These are phyloP conservation scores for Chelonus formosanus DNA, from an alignment of 2,888 invertebrate species.

Conservation along the genomic window DNA sequence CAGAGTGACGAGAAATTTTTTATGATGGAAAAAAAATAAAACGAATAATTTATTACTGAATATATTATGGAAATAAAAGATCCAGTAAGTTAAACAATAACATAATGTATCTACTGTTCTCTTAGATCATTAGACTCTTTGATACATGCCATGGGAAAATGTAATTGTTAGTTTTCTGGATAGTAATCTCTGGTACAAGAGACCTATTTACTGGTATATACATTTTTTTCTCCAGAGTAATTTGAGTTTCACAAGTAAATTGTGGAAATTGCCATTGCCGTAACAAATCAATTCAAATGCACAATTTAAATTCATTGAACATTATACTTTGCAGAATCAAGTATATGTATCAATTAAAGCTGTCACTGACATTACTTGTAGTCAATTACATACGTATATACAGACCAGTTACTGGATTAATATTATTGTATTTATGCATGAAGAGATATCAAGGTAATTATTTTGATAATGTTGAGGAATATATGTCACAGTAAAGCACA, in stretches of 20 bases:
- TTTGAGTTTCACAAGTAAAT: neutral
- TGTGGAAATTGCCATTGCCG: slow-evolving; percentile 3
- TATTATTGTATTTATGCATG: no score
- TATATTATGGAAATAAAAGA: no score
- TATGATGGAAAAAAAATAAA: neutral
- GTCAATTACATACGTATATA: neutral
- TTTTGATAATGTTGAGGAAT: no score
- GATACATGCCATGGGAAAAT: no score
- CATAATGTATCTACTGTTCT: no score
- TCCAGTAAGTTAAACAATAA: no score
- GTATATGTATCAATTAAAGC: slow-evolving; percentile 32
- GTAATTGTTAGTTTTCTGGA: neutral
- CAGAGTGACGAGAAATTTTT: no score
- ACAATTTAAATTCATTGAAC: slow-evolving; percentile 17
- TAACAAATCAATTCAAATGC: slow-evolving; percentile 22
- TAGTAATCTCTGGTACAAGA: slow-evolving; percentile 4
- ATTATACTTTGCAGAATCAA: slow-evolving; percentile 12
- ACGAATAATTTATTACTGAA: neutral
- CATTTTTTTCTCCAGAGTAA: slow-evolving; percentile 5
- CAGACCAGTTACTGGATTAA: neutral
- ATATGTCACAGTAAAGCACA: no score
- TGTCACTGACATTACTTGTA: slow-evolving; percentile 25
- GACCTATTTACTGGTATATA: slow-evolving; percentile 11
- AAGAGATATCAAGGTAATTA: no score
- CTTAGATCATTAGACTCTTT: no score